Conservation (phyloP, 1,140 invertebrate species). For the Limonius californicus region DNA sequence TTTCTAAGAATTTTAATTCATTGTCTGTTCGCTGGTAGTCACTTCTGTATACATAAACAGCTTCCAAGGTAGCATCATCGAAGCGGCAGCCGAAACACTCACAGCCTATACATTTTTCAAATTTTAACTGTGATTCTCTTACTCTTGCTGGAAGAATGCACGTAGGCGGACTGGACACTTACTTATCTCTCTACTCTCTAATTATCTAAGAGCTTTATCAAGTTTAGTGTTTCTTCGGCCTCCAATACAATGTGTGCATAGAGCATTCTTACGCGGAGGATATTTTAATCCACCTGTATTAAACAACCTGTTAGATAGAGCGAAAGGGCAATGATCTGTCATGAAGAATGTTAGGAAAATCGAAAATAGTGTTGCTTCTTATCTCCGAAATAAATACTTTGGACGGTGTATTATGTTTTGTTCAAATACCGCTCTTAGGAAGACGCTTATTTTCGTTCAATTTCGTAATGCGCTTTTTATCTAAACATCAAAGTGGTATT, state of each 20-base stretch:
- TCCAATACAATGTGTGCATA: conserved; percentile 31
- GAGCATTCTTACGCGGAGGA: conserved; percentile 25
- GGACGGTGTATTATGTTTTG: background rate
- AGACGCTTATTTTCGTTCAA: no score
- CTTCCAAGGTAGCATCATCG: conserved; percentile 23
- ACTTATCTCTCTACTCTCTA: conserved; percentile 42
- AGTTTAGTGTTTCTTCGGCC: conserved; percentile 35
- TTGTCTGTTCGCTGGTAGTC: conserved; percentile 30
- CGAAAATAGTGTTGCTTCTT: conserved; percentile 14
- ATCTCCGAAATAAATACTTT: conserved; percentile 15
- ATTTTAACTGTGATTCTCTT: conserved; percentile 28
- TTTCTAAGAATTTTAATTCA: conserved; percentile 36
- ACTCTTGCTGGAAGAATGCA: conserved; percentile 28
- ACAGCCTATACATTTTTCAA: conserved; percentile 27
- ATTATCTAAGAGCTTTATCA: conserved; percentile 43
- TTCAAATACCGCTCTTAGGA: no score
- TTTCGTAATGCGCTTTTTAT: no score
- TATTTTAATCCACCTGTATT: conserved; percentile 28
- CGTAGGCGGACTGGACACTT: conserved; percentile 41
- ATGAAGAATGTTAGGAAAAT: conserved; percentile 16
- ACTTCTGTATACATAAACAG: conserved; percentile 25
- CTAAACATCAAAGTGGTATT: no score
- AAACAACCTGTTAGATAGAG: conserved; percentile 26
- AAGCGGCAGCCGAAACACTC: conserved; percentile 18
- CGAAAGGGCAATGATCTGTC: conserved; percentile 27